phyloP scores from a whole-genome alignment of 92 coral and sea anemone genomes.

The Heliopora coerulea region DNA sequence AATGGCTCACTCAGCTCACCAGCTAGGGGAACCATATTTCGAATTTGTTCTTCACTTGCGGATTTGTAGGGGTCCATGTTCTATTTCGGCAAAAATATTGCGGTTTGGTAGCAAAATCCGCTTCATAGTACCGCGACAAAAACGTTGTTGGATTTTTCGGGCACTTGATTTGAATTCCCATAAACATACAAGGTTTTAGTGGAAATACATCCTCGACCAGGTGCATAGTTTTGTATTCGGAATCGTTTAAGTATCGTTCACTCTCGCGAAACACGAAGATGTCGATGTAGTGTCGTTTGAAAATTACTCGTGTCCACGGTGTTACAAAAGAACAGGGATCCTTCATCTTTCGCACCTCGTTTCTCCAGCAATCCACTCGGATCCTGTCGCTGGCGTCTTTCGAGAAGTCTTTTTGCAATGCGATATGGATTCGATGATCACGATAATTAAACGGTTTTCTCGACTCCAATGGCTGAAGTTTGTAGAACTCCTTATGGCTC shows the following conservation, averaged over 20 bases:
- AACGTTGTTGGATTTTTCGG: neutral
- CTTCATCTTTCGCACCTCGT: neutral
- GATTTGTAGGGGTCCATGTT: neutral
- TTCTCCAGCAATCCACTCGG: neutral
- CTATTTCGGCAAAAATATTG: conserved; percentile 21
- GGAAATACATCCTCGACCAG: conserved; percentile 1
- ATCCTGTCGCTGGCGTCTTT: neutral
- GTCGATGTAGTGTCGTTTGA: neutral
- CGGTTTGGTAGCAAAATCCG: conserved; percentile 1
- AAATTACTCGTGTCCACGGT: neutral
- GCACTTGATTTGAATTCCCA: conserved; percentile 15
- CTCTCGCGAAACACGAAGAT: neutral
- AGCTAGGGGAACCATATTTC: neutral
- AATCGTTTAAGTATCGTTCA: neutral
- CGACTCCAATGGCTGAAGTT: neutral
- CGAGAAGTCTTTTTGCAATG: neutral
- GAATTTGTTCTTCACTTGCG: neutral
- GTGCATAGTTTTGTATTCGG: neutral
- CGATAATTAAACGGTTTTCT: neutral
- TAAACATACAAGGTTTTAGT: conserved; percentile 8
- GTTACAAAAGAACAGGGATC: neutral
- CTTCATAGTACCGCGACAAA: conserved; percentile 15
- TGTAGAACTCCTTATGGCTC: conserved; percentile 2
- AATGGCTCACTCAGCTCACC: no score
- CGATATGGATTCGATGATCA: neutral